phyloP scores from a whole-genome alignment of 2,888 invertebrate genomes.

The Epicampocera succincta region DNA sequence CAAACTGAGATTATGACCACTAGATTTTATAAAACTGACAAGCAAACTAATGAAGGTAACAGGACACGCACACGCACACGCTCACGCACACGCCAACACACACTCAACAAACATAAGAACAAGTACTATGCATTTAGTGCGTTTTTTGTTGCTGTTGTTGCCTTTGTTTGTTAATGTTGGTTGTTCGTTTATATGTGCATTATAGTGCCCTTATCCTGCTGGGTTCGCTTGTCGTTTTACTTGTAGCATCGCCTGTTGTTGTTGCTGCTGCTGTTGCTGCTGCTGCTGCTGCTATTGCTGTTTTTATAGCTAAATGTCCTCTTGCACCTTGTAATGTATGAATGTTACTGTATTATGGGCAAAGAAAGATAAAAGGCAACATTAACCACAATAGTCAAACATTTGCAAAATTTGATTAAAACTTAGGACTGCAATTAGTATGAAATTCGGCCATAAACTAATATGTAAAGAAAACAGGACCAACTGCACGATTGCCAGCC shows the following conservation, averaged over 20 bases:
- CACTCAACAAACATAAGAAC: conserved; percentile 22
- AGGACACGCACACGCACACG: conserved; percentile 11
- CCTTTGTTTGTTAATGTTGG: conserved; percentile 37
- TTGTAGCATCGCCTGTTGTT: not conserved
- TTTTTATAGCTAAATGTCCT: conserved; percentile 54
- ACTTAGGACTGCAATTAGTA: conserved; percentile 49
- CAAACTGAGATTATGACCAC: conserved; percentile 78
- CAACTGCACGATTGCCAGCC: not conserved
- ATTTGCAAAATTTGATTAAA: conserved; percentile 68
- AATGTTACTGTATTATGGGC: conserved; percentile 28
- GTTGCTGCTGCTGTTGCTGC: not conserved
- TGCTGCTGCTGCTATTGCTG: conserved; percentile 19
- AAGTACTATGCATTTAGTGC: conserved; percentile 37
- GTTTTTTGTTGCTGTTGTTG: too few species aligned
- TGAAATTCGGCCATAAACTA: conserved; percentile 22
- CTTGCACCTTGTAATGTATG: conserved; percentile 47
- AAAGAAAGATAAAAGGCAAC: conserved; percentile 61
- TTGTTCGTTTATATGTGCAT: conserved; percentile 38
- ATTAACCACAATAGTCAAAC: conserved; percentile 68
- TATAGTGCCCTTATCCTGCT: conserved; percentile 18
- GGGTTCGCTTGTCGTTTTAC: conserved; percentile 8
- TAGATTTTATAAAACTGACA: conserved; percentile 69
- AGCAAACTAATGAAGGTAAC: conserved; percentile 51
- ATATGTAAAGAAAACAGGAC: conserved; percentile 8
- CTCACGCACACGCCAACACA: conserved; percentile 16